Conservation (phyloP, 2,113 vertebrate genomes). For the Carassius auratus region DNA sequence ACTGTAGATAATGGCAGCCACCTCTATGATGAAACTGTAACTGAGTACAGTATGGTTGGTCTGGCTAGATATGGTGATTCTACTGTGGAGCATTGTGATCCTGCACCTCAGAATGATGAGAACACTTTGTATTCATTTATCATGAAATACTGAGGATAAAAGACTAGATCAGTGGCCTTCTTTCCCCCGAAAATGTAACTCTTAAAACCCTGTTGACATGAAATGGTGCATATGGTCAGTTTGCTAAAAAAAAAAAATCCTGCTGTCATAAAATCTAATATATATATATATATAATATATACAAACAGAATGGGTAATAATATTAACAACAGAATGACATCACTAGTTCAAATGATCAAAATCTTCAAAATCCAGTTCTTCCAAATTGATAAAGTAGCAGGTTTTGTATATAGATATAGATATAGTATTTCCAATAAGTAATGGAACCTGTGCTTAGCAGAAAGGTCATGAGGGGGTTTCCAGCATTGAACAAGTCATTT, state of each 20-base stretch:
- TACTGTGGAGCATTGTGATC: neutral
- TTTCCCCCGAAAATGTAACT: neutral
- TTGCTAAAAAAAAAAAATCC: neutral
- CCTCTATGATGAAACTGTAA: constrained; percentile 39
- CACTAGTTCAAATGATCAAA: too few relatives aligned
- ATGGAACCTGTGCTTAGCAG: too few relatives aligned
- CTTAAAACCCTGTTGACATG: neutral
- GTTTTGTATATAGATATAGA: too few relatives aligned
- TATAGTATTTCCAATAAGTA: too few relatives aligned
- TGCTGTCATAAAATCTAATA: neutral
- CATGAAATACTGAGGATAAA: neutral
- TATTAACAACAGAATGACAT: too few relatives aligned
- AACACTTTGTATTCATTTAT: neutral
- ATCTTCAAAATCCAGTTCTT: too few relatives aligned
- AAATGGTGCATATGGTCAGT: neutral
- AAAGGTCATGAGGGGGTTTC: too few relatives aligned
- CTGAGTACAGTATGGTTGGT: neutral
- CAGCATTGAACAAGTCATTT: too few relatives aligned
- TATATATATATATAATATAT: too few relatives aligned
- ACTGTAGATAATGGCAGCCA: constrained; percentile 32
- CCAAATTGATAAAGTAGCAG: too few relatives aligned
- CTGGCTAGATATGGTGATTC: neutral
- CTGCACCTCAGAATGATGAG: neutral
- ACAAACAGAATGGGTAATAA: too few relatives aligned
- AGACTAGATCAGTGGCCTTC: neutral